A percentile compares a stretch with the other conserved stretches of the same genome.
phyloP scores from a whole-genome alignment of 2,888 invertebrate genomes.

The Caenorhabditis zanzibari region DNA sequence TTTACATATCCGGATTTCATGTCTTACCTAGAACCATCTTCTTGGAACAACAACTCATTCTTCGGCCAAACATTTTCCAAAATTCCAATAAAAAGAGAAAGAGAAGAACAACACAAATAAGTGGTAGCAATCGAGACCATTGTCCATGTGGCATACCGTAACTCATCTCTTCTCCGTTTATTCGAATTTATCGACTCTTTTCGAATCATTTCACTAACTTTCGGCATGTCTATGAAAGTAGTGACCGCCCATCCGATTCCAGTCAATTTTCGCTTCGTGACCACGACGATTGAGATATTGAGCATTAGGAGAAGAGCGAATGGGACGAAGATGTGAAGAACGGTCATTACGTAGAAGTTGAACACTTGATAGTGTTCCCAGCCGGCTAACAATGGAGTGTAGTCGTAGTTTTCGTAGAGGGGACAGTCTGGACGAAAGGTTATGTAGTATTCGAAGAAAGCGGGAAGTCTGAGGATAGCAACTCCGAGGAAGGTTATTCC shows the following conservation, averaged over 20 bases:
- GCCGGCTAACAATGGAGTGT: conserved; percentile 72
- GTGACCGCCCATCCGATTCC: conserved; percentile 75
- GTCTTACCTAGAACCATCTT: conserved; percentile 76
- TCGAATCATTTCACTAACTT: conserved; percentile 75
- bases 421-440: conserved; percentile 74
- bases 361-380: conserved; percentile 75
- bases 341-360: conserved; percentile 79
- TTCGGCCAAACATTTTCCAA: conserved; percentile 77
- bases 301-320: conserved; percentile 74
- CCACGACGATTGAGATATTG: conserved; percentile 77
- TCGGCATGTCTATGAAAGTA: conserved; percentile 77
- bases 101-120: conserved; percentile 77
- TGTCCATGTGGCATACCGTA: conserved; percentile 79
- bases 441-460: conserved; percentile 79
- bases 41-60: conserved; percentile 73
- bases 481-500: conserved; percentile 63
- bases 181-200: conserved; percentile 77
- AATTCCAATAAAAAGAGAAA: conserved; percentile 78
- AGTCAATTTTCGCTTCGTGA: conserved; percentile 72
- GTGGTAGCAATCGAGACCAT: conserved; percentile 79
- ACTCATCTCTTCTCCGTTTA: conserved; percentile 72
- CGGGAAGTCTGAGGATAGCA: conserved; percentile 72
- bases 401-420: conserved; percentile 75
- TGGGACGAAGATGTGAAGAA: conserved; percentile 77
- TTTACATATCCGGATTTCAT: not conserved